Evolutionary conservation across 1,140 invertebrate species (phyloP).

Genomic region (Eupristina koningsbergeri): DNA sequence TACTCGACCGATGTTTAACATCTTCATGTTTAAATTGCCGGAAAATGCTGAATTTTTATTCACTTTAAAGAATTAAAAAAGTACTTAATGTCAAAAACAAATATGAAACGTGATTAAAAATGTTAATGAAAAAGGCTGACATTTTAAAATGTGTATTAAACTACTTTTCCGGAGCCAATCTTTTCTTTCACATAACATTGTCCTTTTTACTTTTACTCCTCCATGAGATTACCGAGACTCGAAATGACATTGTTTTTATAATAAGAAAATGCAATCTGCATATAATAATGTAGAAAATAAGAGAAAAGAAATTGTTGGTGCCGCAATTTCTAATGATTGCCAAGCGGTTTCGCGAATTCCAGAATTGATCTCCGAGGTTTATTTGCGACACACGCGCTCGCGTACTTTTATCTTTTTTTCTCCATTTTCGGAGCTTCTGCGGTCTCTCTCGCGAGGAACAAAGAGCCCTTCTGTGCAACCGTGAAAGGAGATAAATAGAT

Average conservation of each 20-base stretch:
- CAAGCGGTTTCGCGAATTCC: background rate
- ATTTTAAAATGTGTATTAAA: background rate
- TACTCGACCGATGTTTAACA: background rate
- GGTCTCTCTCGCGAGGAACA: background rate
- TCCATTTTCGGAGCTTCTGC: background rate
- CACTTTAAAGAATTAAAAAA: background rate
- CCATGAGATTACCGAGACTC: background rate
- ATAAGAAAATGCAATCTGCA: background rate
- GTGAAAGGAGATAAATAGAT: background rate
- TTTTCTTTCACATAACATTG: background rate
- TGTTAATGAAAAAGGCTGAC: background rate
- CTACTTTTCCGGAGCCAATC: background rate
- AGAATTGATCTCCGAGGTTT: background rate
- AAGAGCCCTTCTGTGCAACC: background rate
- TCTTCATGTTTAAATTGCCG: background rate
- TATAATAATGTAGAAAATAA: background rate
- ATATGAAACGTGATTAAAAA: background rate
- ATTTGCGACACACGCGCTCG: background rate
- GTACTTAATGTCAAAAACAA: background rate
- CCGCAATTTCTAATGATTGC: background rate
- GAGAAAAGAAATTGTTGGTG: background rate
- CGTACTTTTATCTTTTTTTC: background rate
- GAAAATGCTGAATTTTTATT: background rate
- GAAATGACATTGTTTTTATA: background rate
- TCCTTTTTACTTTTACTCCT: background rate